Evolutionary conservation across 2,888 invertebrate genomes (phyloP).

Genomic region (Tuta absoluta): DNA sequence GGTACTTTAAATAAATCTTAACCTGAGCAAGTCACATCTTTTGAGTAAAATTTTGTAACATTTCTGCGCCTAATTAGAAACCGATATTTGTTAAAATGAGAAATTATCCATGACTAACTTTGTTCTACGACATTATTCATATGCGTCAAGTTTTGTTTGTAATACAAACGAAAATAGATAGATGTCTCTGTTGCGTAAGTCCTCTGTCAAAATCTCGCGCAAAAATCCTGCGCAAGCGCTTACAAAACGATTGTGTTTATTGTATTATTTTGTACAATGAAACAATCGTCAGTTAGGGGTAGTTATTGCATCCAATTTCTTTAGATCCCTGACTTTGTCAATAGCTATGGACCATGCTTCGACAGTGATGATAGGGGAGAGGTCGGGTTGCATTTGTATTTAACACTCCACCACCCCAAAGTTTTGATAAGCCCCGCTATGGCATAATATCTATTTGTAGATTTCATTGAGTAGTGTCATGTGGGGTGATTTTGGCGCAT

Average conservation of each 20-base stretch:
- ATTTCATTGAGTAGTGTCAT: conserved; percentile 48
- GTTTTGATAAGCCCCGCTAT: conserved; percentile 48
- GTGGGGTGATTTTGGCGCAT: conserved; percentile 44
- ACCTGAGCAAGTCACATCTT: conserved; percentile 16
- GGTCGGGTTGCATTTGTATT: conserved; percentile 37
- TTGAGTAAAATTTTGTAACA: conserved; percentile 13
- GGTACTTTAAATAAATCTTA: conserved; percentile 11
- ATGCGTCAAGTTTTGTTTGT: not conserved
- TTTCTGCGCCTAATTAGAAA: not conserved
- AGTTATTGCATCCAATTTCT: conserved; percentile 32
- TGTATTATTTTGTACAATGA: conserved; percentile 52
- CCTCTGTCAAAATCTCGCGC: conserved; percentile 35
- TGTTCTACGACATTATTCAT: conserved; percentile 7
- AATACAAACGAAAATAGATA: conserved; percentile 4
- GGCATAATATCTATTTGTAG: conserved; percentile 55
- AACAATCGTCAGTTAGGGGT: conserved; percentile 48
- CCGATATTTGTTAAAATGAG: not conserved
- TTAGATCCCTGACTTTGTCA: conserved; percentile 28
- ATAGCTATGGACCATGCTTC: not conserved
- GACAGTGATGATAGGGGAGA: conserved; percentile 17
- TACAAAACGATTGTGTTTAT: conserved; percentile 54
- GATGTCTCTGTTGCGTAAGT: conserved; percentile 27
- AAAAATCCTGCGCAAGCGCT: conserved; percentile 49
- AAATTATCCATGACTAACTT: not conserved
- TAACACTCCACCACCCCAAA: conserved; percentile 38